Percentiles rank a stretch among this genome's conserved stretches.
These are phyloP conservation scores for Argynnis bischoffii DNA, from an alignment of 2,888 invertebrate species.

Conservation along the genomic window DNA sequence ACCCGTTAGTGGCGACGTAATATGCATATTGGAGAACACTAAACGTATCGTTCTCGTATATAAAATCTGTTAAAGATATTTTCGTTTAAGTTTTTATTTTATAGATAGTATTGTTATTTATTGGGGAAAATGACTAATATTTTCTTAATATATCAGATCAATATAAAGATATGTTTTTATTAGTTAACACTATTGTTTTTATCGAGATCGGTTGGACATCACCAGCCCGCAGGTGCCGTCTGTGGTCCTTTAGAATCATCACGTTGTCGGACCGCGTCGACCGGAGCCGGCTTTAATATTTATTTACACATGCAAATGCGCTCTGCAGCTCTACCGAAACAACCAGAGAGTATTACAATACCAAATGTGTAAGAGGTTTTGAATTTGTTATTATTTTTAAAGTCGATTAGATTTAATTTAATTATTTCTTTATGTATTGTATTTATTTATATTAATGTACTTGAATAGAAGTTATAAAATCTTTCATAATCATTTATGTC, in stretches of 20 bases:
- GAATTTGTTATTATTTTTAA: too few relatives aligned
- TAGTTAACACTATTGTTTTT: neutral
- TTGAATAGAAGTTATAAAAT: too few relatives aligned
- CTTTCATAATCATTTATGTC: too few relatives aligned
- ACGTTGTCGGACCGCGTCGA: slow-evolving; percentile 45
- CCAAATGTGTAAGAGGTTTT: too few relatives aligned
- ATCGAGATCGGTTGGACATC: slow-evolving; percentile 53
- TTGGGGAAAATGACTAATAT: too few relatives aligned
- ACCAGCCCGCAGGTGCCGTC: slow-evolving; percentile 59
- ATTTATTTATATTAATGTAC: too few relatives aligned
- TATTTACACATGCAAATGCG: slow-evolving; percentile 72
- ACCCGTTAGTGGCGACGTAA: slow-evolving; percentile 76
- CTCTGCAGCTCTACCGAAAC: slow-evolving; percentile 34
- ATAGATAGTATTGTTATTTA: neutral
- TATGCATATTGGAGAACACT: slow-evolving; percentile 66
- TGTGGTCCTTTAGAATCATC: slow-evolving; percentile 52
- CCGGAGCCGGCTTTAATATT: slow-evolving; percentile 61
- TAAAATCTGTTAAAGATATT: slow-evolving; percentile 10
- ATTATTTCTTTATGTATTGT: too few relatives aligned
- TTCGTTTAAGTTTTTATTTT: neutral
- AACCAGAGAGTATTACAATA: neutral
- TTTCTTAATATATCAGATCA: too few relatives aligned
- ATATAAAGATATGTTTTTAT: too few relatives aligned
- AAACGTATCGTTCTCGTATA: slow-evolving; percentile 43
- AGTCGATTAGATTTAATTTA: too few relatives aligned